A percentile compares a stretch with the other conserved stretches of the same genome.
Conservation (phyloP, 2,888 invertebrate genomes). For the Eupithecia pulchellata region DNA sequence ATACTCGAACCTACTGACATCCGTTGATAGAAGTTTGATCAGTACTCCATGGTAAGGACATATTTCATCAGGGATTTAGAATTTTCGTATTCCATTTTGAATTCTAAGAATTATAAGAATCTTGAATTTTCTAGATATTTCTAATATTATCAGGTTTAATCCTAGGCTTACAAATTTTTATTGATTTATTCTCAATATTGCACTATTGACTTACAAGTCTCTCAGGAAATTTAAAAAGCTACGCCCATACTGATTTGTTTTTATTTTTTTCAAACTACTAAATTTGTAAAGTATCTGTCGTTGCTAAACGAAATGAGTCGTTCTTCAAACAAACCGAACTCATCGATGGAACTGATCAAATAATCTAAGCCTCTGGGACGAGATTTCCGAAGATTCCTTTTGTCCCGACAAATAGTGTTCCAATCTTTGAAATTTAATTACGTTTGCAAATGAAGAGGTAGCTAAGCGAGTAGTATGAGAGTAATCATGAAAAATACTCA, state of each 20-base stretch:
- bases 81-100: too few relatives aligned
- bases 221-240: neutral
- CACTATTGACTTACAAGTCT: neutral
- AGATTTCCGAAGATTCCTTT: conserved; percentile 11
- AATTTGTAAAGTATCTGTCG: conserved; percentile 2
- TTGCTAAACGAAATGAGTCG: neutral
- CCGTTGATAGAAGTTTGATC: neutral
- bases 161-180: neutral
- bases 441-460: conserved; percentile 4
- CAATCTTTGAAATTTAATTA: conserved; percentile 5
- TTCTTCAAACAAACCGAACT: neutral
- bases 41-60: neutral
- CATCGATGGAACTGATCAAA: conserved; percentile 8
- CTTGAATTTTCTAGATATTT: neutral
- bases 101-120: neutral
- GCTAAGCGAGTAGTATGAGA: neutral
- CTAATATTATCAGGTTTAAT: neutral
- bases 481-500: neutral
- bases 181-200: neutral
- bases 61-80: too few relatives aligned
- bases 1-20: neutral
- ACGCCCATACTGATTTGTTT: neutral
- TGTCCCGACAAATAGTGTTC: conserved; percentile 4
- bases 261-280: neutral
- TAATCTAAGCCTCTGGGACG: neutral